Conservation (phyloP, 2,888 invertebrate species). For the Melanostoma mellinum region DNA sequence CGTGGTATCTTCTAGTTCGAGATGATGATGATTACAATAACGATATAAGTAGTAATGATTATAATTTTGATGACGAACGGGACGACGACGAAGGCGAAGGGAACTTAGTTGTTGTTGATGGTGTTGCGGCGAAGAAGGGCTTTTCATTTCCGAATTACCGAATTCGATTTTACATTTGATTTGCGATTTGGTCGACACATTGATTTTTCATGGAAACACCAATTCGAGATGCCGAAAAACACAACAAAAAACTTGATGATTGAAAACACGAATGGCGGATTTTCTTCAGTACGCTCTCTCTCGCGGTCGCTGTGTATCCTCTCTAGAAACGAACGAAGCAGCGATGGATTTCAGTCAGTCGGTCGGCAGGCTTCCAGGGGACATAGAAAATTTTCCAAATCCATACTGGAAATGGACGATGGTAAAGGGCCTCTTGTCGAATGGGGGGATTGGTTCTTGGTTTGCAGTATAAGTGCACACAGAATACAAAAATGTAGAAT, state of each 20-base stretch:
- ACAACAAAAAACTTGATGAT: slow-evolving; percentile 65
- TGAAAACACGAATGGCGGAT: slow-evolving; percentile 73
- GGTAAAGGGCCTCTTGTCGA: not conserved
- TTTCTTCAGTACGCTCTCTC: slow-evolving; percentile 61
- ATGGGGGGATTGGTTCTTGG: not conserved
- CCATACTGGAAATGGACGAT: slow-evolving; percentile 52
- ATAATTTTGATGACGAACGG: slow-evolving; percentile 5
- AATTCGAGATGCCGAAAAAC: slow-evolving; percentile 43
- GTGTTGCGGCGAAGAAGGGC: slow-evolving; percentile 40
- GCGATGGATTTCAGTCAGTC: slow-evolving; percentile 62
- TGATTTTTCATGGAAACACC: not conserved
- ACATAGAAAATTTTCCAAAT: slow-evolving; percentile 59
- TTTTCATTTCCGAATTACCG: slow-evolving; percentile 41
- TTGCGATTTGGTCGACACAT: not conserved
- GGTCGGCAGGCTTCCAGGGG: slow-evolving; percentile 66
- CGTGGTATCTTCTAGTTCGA: slow-evolving; percentile 28
- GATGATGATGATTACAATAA: slow-evolving; percentile 25
- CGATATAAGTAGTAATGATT: not conserved
- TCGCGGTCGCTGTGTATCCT: slow-evolving; percentile 67
- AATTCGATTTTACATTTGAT: not conserved
- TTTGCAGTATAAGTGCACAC: slow-evolving; percentile 52
- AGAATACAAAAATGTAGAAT: slow-evolving; percentile 64
- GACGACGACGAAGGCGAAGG: slow-evolving; percentile 22
- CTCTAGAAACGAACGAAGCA: slow-evolving; percentile 20
- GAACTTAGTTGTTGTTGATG: slow-evolving; percentile 48